phyloP scores from a whole-genome alignment of 1,140 invertebrate species.

The Thaumatotibia leucotreta region DNA sequence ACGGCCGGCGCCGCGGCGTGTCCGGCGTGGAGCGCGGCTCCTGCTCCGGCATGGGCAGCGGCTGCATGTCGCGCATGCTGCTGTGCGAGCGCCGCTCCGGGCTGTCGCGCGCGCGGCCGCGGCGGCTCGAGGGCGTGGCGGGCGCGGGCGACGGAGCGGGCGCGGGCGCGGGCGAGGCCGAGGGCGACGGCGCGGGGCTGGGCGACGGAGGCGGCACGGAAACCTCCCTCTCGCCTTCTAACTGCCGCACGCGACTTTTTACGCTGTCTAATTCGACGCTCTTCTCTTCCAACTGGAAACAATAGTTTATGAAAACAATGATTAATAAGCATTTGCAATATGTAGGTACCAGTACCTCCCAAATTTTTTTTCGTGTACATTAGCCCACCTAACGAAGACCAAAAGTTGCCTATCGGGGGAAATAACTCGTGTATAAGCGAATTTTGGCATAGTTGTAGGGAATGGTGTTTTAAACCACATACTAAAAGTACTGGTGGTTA shows the following conservation, averaged over 20 bases:
- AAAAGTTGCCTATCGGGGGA: too few species aligned
- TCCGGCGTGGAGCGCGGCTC: constrained; percentile 79
- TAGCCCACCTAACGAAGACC: too few species aligned
- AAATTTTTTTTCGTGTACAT: too few species aligned
- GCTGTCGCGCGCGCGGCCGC: constrained; percentile 63
- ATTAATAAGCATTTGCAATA: constrained; percentile 7
- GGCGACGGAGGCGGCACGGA: constrained; percentile 4
- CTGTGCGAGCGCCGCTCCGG: constrained; percentile 64
- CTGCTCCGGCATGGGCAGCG: constrained; percentile 76
- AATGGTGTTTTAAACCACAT: too few species aligned
- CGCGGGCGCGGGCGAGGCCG: constrained; percentile 33
- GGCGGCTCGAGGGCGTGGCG: constrained; percentile 79
- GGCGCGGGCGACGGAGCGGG: constrained; percentile 62
- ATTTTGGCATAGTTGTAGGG: too few species aligned
- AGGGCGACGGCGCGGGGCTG: constrained; percentile 49
- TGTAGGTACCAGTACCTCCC: too few species aligned
- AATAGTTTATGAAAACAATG: constrained; percentile 16
- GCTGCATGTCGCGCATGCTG: constrained; percentile 74
- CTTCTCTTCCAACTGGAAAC: constrained; percentile 86
- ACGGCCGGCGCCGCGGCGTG: constrained; percentile 78
- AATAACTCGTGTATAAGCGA: too few species aligned
- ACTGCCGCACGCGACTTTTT: constrained; percentile 82
- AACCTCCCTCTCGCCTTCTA: constrained; percentile 76
- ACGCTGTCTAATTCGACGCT: constrained; percentile 90
- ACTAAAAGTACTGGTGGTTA: too few species aligned